Conservation (phyloP, 2,888 invertebrate species). For the Euzetes globulus region DNA sequence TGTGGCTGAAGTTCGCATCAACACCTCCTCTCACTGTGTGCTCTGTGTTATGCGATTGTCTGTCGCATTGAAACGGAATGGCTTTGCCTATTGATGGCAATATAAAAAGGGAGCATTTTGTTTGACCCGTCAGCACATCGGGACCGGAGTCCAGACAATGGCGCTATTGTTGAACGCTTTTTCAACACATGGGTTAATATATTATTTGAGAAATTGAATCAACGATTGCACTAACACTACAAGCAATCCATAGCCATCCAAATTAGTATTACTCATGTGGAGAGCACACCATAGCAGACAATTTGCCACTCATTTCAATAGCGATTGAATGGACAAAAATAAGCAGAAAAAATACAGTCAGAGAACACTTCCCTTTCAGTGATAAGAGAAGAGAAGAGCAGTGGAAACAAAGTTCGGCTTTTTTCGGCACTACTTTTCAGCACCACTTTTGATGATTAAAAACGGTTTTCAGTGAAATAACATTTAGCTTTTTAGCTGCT, state of each 20-base stretch:
- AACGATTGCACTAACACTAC: slow-evolving; percentile 17
- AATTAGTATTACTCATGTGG: slow-evolving; percentile 28
- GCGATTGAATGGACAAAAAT: neutral
- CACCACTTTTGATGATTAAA: slow-evolving; percentile 27
- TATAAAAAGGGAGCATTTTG: slow-evolving; percentile 29
- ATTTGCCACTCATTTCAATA: slow-evolving; percentile 4
- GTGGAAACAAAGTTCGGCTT: neutral
- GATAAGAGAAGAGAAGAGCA: neutral
- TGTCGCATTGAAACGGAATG: slow-evolving; percentile 11
- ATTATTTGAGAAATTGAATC: slow-evolving; percentile 27
- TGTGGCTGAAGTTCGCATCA: slow-evolving; percentile 18
- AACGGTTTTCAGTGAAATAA: neutral
- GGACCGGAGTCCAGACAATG: slow-evolving; percentile 15
- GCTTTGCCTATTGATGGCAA: slow-evolving; percentile 8
- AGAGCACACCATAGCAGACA: neutral
- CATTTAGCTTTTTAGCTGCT: slow-evolving; percentile 25
- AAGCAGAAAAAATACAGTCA: slow-evolving; percentile 6
- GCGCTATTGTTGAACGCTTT: slow-evolving; percentile 9
- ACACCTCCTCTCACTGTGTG: neutral
- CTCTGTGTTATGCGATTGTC: slow-evolving; percentile 3
- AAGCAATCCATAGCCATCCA: neutral
- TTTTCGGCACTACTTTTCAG: neutral
- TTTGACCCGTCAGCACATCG: slow-evolving; percentile 28
- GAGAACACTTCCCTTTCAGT: slow-evolving; percentile 4
- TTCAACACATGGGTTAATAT: slow-evolving; percentile 30